These are phyloP conservation scores for Harmothoe impar DNA, from an alignment of 2,888 invertebrate species.

Conservation along the genomic window DNA sequence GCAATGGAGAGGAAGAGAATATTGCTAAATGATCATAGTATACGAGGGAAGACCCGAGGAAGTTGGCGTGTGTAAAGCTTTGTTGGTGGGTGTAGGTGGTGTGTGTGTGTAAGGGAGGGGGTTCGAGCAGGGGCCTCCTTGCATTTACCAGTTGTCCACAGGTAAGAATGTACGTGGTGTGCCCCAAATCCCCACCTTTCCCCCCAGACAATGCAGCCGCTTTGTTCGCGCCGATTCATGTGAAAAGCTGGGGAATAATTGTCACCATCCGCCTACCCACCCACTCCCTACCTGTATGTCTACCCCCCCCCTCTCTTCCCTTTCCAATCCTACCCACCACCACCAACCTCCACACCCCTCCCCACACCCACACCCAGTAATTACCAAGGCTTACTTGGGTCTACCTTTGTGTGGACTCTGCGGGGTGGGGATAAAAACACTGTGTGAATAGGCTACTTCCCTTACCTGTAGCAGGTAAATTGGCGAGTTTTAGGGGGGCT, in stretches of 20 bases:
- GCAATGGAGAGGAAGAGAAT: too few species aligned
- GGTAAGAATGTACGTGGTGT: not conserved
- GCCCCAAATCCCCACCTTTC: not conserved
- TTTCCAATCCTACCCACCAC: not conserved
- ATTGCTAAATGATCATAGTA: too few species aligned
- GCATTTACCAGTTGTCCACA: not conserved
- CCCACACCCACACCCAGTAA: slow-evolving; percentile 8
- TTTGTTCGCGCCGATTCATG: not conserved
- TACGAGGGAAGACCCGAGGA: too few species aligned
- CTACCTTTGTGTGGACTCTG: not conserved
- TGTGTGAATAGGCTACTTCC: not conserved
- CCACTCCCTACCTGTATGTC: not conserved
- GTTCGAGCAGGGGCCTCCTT: not conserved
- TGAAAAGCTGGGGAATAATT: slow-evolving; percentile 26
- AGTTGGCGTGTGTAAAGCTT: not conserved
- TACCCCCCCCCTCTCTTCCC: not conserved
- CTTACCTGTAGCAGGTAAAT: not conserved
- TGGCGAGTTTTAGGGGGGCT: not conserved
- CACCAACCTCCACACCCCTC: too few species aligned
- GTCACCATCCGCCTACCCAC: not conserved
- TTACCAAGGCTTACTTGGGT: not conserved
- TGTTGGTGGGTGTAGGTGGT: not conserved
- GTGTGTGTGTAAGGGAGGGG: not conserved
- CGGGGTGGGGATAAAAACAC: slow-evolving; percentile 10
- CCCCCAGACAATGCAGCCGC: not conserved